Evolutionary conservation across 2,797 vertebrate species (phyloP).

Genomic region (Lateolabrax maculatus): DNA sequence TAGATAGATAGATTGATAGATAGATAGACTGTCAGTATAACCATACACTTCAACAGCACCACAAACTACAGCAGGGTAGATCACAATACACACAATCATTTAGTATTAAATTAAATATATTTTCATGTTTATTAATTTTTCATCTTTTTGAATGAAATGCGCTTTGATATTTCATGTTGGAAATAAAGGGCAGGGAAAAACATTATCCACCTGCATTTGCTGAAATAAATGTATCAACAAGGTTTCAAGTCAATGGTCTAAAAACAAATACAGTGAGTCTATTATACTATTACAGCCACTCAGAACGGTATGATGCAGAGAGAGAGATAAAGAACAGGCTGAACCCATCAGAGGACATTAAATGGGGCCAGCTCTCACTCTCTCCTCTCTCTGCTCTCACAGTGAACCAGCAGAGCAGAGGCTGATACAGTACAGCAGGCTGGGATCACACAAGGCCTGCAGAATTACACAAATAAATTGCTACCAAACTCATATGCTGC

Average conservation of each 20-base stretch:
- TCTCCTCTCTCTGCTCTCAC: slow-evolving; percentile 60
- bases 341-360: slow-evolving; percentile 82
- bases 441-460: slow-evolving; percentile 66
- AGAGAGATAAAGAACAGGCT: slow-evolving; percentile 78
- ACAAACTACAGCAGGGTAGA: background rate
- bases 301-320: slow-evolving; percentile 70
- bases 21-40: too few relatives aligned
- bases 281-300: slow-evolving; percentile 83
- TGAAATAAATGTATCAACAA: slow-evolving; percentile 76
- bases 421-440: slow-evolving; percentile 46
- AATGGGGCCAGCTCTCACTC: slow-evolving; percentile 70
- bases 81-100: background rate
- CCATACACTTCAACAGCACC: too few relatives aligned
- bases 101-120: slow-evolving; percentile 23
- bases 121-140: slow-evolving; percentile 40
- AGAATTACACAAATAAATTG: slow-evolving; percentile 79
- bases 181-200: slow-evolving; percentile 53
- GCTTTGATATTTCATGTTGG: slow-evolving; percentile 31
- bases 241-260: slow-evolving; percentile 74
- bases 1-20: slow-evolving; percentile 11
- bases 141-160: slow-evolving; percentile 30
- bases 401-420: slow-evolving; percentile 51
- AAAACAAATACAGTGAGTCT: slow-evolving; percentile 82
- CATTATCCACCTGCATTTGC: slow-evolving; percentile 65
- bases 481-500: slow-evolving; percentile 66